Conservation (phyloP, 2,888 invertebrate genomes). For the Frankliniella intonsa region DNA sequence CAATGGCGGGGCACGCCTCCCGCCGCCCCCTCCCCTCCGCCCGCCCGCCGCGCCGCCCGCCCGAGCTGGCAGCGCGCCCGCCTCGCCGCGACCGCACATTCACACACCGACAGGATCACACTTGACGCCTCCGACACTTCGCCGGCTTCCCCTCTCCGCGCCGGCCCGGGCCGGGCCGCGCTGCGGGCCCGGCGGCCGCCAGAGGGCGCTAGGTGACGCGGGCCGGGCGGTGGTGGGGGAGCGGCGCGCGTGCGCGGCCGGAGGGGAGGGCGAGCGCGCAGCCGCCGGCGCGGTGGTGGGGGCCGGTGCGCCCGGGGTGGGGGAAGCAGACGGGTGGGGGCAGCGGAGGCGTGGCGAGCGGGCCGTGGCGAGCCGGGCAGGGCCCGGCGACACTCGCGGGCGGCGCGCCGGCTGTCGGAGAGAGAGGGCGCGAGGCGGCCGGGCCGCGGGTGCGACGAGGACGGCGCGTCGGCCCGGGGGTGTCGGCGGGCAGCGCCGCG, state of each 20-base stretch:
- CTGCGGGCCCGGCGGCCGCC: neutral
- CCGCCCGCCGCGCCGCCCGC: neutral
- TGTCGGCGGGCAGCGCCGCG: neutral
- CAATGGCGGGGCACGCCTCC: slow-evolving; percentile 23
- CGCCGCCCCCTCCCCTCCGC: neutral
- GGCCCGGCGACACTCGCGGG: neutral
- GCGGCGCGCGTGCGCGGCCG: neutral
- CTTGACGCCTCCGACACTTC: slow-evolving; percentile 16
- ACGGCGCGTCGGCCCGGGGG: neutral
- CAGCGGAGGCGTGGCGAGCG: slow-evolving; percentile 7
- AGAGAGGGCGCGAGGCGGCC: neutral
- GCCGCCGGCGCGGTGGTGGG: neutral
- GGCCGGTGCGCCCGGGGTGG: neutral
- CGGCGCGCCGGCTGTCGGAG: neutral
- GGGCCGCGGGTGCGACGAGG: neutral
- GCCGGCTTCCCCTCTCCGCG: neutral
- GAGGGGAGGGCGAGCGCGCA: neutral
- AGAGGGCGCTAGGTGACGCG: slow-evolving; percentile 4
- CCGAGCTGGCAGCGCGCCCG: neutral
- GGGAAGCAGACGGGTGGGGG: neutral
- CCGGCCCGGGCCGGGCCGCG: neutral
- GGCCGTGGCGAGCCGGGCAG: neutral
- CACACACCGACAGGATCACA: slow-evolving; percentile 14
- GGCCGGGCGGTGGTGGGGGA: neutral
- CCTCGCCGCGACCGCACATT: slow-evolving; percentile 1